Conservation (phyloP, 2,797 vertebrate species). For the Cyprinella venusta region DNA sequence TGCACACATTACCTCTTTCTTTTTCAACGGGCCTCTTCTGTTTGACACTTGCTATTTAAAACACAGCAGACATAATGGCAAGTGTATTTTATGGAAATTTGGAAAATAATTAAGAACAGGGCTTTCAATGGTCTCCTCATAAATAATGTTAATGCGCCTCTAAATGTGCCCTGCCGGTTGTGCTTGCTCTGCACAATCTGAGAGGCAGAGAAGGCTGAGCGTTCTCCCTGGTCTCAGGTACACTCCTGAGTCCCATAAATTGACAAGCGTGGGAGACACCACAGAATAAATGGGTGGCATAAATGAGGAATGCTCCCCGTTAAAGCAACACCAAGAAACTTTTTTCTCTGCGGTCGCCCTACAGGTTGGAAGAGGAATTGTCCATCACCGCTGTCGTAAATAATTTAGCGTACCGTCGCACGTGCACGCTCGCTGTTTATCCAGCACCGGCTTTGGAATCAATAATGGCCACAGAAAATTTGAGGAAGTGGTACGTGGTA, state of each 20-base stretch:
- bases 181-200: conserved; percentile 78
- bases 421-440: too few species aligned
- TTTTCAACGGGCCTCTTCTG: neutral
- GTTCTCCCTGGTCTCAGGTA: conserved; percentile 75
- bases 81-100: conserved; percentile 72
- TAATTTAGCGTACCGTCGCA: too few species aligned
- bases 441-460: too few species aligned
- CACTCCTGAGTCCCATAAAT: conserved; percentile 77
- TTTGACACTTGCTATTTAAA: conserved; percentile 54
- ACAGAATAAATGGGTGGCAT: conserved; percentile 70
- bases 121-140: conserved; percentile 78
- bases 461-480: too few species aligned
- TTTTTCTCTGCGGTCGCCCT: too few species aligned
- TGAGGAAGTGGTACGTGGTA: too few species aligned
- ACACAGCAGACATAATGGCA: conserved; percentile 51
- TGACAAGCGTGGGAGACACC: conserved; percentile 72
- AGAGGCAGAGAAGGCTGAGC: conserved; percentile 73
- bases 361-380: too few species aligned
- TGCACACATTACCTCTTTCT: conserved; percentile 50
- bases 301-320: conserved; percentile 68
- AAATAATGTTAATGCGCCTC: conserved; percentile 81
- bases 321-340: neutral
- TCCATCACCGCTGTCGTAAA: too few species aligned
- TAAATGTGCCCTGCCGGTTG: conserved; percentile 77
- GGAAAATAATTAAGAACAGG: conserved; percentile 76